Percentiles rank a stretch among this genome's conserved stretches.
Evolutionary conservation across 2,797 vertebrate genomes (phyloP).

Genomic region (Botia almorhae): DNA sequence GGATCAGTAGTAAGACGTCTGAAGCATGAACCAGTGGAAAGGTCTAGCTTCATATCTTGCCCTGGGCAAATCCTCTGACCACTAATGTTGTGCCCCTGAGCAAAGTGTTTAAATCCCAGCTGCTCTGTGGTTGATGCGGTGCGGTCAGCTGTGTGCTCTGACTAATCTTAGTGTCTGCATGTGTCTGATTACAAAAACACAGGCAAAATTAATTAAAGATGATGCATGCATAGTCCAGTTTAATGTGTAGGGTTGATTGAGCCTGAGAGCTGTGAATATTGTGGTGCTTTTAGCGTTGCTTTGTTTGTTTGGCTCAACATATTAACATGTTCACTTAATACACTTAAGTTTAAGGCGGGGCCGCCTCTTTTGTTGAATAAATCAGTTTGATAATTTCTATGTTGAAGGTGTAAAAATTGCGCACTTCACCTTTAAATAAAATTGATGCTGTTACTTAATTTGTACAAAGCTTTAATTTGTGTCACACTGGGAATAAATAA

Average conservation of each 20-base stretch:
- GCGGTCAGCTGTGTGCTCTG: conserved; percentile 5
- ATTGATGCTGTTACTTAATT: too few species aligned
- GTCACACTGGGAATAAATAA: too few species aligned
- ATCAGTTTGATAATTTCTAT: too few species aligned
- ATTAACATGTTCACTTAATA: too few species aligned
- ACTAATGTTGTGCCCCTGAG: conserved; percentile 44
- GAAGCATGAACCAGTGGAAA: conserved; percentile 1
- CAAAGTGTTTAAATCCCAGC: conserved; percentile 38
- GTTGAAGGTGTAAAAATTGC: too few species aligned
- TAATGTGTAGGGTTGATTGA: background rate
- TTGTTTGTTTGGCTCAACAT: background rate
- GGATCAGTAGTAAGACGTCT: background rate
- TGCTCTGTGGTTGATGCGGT: conserved; percentile 17
- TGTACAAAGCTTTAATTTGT: background rate
- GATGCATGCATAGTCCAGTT: background rate
- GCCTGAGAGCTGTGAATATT: background rate
- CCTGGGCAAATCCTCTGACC: conserved; percentile 46
- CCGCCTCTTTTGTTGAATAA: too few species aligned
- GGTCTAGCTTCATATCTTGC: conserved; percentile 41
- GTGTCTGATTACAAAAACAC: conserved; percentile 26
- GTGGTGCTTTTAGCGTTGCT: background rate
- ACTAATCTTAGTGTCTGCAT: conserved; percentile 34
- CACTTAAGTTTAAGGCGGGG: too few species aligned
- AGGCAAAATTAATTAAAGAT: conserved; percentile 8
- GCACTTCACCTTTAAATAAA: too few species aligned